These are phyloP conservation scores for Gryllus bimaculatus DNA, from an alignment of 1,140 invertebrate species.

Conservation along the genomic window DNA sequence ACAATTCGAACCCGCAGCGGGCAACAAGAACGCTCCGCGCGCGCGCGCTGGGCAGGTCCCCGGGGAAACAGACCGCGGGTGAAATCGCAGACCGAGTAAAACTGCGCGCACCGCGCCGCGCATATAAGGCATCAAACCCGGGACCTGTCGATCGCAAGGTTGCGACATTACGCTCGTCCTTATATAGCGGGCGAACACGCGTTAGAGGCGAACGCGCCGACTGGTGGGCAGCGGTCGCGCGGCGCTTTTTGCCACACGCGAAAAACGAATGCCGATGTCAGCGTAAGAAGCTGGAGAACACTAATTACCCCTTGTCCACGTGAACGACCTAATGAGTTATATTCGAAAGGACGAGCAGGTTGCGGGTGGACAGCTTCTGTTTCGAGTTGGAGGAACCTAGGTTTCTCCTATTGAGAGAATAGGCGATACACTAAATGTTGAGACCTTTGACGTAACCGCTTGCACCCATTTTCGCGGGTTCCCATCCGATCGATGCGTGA, in stretches of 20 bases:
- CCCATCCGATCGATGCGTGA: too few relatives aligned
- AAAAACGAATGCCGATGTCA: conserved; percentile 1
- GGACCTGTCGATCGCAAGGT: background rate
- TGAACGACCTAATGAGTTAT: background rate
- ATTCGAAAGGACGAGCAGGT: background rate
- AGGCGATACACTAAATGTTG: too few relatives aligned
- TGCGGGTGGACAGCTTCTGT: too few relatives aligned
- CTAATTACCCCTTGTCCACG: background rate
- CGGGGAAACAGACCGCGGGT: background rate
- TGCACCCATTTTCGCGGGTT: too few relatives aligned
- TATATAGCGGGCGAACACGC: background rate
- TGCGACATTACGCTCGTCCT: background rate
- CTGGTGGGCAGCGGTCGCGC: too few relatives aligned
- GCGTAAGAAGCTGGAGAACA: background rate
- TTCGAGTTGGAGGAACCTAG: too few relatives aligned
- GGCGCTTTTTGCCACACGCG: background rate
- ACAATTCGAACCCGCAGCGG: background rate
- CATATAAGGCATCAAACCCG: background rate
- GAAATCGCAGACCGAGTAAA: background rate
- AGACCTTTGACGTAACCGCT: too few relatives aligned
- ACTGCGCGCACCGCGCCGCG: background rate
- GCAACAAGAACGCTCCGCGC: background rate
- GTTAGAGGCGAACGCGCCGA: background rate
- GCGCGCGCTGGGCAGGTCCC: too few relatives aligned
- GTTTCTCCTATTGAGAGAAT: too few relatives aligned